Conservation (phyloP, 1,140 invertebrate genomes). For the Meteorus sp. region DNA sequence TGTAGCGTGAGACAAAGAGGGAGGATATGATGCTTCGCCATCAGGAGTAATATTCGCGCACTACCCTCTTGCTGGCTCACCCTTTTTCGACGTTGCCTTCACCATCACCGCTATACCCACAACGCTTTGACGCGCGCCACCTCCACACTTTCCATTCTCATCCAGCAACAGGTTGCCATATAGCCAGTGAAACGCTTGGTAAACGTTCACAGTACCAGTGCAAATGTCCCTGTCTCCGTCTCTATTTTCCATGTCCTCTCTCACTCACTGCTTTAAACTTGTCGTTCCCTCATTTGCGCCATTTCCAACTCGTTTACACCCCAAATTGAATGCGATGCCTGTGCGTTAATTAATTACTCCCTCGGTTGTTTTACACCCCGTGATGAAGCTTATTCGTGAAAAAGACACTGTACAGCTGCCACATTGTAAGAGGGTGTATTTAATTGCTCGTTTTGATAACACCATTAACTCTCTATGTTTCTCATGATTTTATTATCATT, state of each 20-base stretch:
- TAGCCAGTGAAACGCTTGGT: slow-evolving; percentile 11
- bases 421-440: background rate
- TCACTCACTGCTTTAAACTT: too few relatives aligned
- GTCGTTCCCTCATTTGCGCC: too few relatives aligned
- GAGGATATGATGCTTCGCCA: background rate
- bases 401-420: background rate
- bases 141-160: slow-evolving; percentile 12
- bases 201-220: slow-evolving; percentile 9
- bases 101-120: slow-evolving; percentile 13
- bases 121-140: background rate
- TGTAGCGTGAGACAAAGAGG: slow-evolving; percentile 1
- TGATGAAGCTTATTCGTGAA: background rate
- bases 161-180: slow-evolving; percentile 30
- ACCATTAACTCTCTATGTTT: slow-evolving; percentile 1
- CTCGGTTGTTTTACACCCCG: slow-evolving; percentile 28
- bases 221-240: too few relatives aligned
- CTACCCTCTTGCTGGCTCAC: slow-evolving; percentile 5
- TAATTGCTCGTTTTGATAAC: background rate
- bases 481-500: too few relatives aligned
- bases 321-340: slow-evolving; percentile 41
- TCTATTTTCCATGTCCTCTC: background rate
- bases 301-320: slow-evolving; percentile 46
- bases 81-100: slow-evolving; percentile 12
- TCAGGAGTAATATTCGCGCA: slow-evolving; percentile 10
- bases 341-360: slow-evolving; percentile 47